Percentiles rank a stretch among this genome's conserved stretches.
These are phyloP conservation scores for Erebia aethiops DNA, from an alignment of 2,888 invertebrate species.

Conservation along the genomic window DNA sequence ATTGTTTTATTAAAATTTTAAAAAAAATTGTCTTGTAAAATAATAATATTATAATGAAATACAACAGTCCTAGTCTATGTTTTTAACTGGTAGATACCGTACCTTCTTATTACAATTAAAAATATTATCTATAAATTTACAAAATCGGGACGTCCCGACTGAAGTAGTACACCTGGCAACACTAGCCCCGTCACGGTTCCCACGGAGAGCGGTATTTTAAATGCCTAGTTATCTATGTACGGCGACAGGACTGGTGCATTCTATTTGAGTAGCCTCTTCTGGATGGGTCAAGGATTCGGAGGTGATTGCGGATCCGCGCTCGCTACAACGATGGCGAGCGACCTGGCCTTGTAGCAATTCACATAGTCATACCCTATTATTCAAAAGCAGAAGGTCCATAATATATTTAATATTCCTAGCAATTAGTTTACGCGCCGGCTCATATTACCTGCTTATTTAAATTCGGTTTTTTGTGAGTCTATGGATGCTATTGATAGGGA, in stretches of 20 bases:
- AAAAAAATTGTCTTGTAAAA: no score
- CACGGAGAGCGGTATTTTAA: slow-evolving; percentile 80
- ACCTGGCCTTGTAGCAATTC: slow-evolving; percentile 70
- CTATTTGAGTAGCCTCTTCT: slow-evolving; percentile 79
- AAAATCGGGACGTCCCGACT: slow-evolving; percentile 17
- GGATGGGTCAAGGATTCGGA: slow-evolving; percentile 81
- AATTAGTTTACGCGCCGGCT: slow-evolving; percentile 28
- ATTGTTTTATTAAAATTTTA: no score
- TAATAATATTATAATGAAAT: neutral
- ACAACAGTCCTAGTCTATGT: neutral
- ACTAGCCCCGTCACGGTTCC: slow-evolving; percentile 73
- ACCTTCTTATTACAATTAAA: neutral
- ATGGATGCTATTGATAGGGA: slow-evolving; percentile 32
- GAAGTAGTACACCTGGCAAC: neutral
- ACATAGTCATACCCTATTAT: slow-evolving; percentile 70
- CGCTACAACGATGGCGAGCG: slow-evolving; percentile 56
- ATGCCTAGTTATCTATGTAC: slow-evolving; percentile 78
- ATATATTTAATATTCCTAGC: slow-evolving; percentile 23
- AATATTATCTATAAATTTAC: neutral
- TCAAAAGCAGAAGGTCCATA: slow-evolving; percentile 44
- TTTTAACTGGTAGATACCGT: neutral
- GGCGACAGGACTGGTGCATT: slow-evolving; percentile 78
- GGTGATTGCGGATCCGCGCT: slow-evolving; percentile 77
- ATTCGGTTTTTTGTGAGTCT: slow-evolving; percentile 34
- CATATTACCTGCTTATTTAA: slow-evolving; percentile 29